Percentiles rank a stretch among this genome's conserved stretches.
These are phyloP conservation scores for Diarsia mendica DNA, from an alignment of 2,888 invertebrate genomes.

Conservation along the genomic window DNA sequence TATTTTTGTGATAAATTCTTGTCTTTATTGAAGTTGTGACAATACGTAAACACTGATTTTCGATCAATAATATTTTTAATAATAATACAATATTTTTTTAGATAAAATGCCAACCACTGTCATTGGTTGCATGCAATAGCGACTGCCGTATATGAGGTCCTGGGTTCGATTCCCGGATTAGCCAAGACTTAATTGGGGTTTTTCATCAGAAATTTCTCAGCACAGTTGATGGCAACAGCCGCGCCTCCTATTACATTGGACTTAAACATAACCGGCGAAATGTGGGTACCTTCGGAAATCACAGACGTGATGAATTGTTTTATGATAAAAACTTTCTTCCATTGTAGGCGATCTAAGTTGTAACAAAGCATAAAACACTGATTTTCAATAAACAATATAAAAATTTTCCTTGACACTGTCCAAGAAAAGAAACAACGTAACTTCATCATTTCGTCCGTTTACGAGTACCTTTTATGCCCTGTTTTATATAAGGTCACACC, in stretches of 20 bases:
- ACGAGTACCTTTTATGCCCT: constrained; percentile 11
- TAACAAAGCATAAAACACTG: neutral
- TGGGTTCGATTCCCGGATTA: too few species aligned
- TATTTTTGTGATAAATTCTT: neutral
- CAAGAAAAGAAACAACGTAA: neutral
- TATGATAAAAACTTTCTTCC: neutral
- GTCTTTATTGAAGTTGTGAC: too few species aligned
- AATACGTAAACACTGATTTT: neutral
- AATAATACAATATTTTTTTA: too few species aligned
- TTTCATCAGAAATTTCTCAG: too few species aligned
- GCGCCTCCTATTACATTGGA: too few species aligned
- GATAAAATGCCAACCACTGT: too few species aligned
- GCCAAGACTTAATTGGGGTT: too few species aligned
- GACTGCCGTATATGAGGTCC: too few species aligned
- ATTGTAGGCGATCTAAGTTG: neutral
- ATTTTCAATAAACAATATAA: neutral
- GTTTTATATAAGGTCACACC: constrained; percentile 17
- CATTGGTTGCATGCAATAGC: too few species aligned
- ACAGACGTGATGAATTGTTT: neutral
- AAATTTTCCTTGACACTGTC: neutral
- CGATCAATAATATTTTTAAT: neutral
- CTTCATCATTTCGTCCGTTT: neutral
- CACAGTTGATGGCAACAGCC: too few species aligned
- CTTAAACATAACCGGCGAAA: too few species aligned
- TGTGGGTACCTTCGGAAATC: too few species aligned